Conservation (phyloP, 2,113 vertebrate genomes). For the Bungarus multicinctus region DNA sequence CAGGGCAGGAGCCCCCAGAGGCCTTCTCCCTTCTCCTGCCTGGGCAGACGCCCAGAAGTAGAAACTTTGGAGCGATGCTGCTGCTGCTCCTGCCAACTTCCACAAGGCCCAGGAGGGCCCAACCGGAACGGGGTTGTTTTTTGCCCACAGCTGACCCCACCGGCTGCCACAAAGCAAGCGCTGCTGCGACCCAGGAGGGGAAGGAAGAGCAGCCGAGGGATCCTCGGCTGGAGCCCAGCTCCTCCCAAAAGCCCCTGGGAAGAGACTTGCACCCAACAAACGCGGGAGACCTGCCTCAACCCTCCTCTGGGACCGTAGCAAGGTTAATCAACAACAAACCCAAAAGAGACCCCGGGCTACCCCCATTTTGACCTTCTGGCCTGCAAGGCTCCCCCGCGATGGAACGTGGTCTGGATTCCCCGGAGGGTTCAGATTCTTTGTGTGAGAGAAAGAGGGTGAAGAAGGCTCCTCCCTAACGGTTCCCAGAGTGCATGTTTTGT, state of each 20-base stretch:
- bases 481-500: background rate
- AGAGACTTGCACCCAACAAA: background rate
- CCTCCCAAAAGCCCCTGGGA: background rate
- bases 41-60: background rate
- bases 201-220: background rate
- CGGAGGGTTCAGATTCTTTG: background rate
- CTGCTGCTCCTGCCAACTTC: background rate
- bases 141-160: background rate
- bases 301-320: background rate
- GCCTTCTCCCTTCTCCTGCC: rapidly evolving
- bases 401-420: background rate
- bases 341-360: background rate
- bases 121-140: background rate
- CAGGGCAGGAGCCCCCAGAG: rapidly evolving
- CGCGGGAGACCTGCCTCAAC: background rate
- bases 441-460: background rate
- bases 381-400: background rate
- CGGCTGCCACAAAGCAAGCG: background rate
- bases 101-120: background rate
- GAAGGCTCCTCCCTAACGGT: background rate
- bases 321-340: background rate
- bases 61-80: rapidly evolving
- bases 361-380: background rate
- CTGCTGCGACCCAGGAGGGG: background rate
- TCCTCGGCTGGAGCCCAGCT: background rate